Evolutionary conservation across 2,888 invertebrate genomes (phyloP), one percentile per base, ranked within the genome.

Genomic region (Buathra laborator): DNA sequence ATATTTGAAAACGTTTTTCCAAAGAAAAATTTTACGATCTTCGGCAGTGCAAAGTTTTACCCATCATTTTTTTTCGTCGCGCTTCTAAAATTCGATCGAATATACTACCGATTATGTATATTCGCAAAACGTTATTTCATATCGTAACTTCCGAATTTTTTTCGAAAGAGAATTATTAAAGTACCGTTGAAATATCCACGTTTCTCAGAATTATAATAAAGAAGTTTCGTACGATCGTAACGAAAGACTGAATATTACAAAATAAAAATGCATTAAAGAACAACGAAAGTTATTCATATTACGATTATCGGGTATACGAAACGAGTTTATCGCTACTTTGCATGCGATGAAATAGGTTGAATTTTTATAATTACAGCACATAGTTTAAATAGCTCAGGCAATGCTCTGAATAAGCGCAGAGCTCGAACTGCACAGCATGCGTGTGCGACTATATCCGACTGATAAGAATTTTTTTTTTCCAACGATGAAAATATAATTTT

Each of bases 271-370:
- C 59, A 24, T 24, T 4, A 1, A 29, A 37, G 10, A 19, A 59
- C 29, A 24, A 24, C 59, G 59, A 59, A 12, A 59, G 24, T 59
- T 51, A n/a, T 51, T 59, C 32, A 14, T n/a, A 32, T 14, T 32
- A 32, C 24, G n/a, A 44, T 29, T 12, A 46, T 29, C 24, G 51
- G 24, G 53, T 51, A 7, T 70, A 32, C 53, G 74, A 46, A 74
- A 59, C 24, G 46, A 44, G 74, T 46, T 74, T 62, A 74, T 74
- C 74, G 74, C 62, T n/a, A 46, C 62, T 5, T 24, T 29, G 62
- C 74, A 74, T 74, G 70, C 70, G 70, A 70, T n/a, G 53, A 56
- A 62, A 66, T 16, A 43, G 10, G 16, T 66, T 53, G 24, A 10
- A 66, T 66, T 66, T 66, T 44, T 53, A 24, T 56, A 67, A 67